Percentiles rank a stretch among this genome's conserved stretches.
These are phyloP conservation scores for Chrysoperla carnea DNA, from an alignment of 1,140 invertebrate genomes.

Conservation along the genomic window DNA sequence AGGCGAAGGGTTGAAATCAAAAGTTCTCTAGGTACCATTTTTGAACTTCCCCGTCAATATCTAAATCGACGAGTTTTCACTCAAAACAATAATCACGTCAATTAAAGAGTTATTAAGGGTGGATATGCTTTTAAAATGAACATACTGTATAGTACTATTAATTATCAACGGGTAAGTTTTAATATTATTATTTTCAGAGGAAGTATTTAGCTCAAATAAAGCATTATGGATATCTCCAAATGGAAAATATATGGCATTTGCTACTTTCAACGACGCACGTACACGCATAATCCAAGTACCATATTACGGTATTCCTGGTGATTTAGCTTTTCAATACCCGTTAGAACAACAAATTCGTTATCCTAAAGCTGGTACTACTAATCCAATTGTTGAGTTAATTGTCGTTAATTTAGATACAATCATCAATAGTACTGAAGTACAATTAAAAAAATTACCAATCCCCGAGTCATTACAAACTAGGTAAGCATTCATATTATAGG, in stretches of 20 bases:
- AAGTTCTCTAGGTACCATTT: no score
- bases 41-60: no score
- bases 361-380: conserved; percentile 54
- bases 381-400: conserved; percentile 23
- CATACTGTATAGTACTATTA: no score
- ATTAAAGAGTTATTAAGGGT: no score
- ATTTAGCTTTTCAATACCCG: conserved; percentile 46
- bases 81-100: no score
- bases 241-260: conserved; percentile 64
- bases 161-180: no score
- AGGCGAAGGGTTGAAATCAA: no score
- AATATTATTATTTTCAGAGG: conserved; percentile 66
- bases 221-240: conserved; percentile 81
- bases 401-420: conserved; percentile 17
- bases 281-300: conserved; percentile 44
- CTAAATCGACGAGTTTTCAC: no score
- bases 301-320: conserved; percentile 46
- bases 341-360: conserved; percentile 53
- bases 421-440: background rate
- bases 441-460: background rate
- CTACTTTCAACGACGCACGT: conserved; percentile 63
- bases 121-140: no score
- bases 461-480: background rate
- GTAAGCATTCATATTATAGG: no score
- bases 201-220: conserved; percentile 67